A percentile compares a stretch with the other conserved stretches of the same genome.
These are phyloP conservation scores for Typhlichthys eigenmanni DNA, from an alignment of 2,797 vertebrate species.

Conservation along the genomic window DNA sequence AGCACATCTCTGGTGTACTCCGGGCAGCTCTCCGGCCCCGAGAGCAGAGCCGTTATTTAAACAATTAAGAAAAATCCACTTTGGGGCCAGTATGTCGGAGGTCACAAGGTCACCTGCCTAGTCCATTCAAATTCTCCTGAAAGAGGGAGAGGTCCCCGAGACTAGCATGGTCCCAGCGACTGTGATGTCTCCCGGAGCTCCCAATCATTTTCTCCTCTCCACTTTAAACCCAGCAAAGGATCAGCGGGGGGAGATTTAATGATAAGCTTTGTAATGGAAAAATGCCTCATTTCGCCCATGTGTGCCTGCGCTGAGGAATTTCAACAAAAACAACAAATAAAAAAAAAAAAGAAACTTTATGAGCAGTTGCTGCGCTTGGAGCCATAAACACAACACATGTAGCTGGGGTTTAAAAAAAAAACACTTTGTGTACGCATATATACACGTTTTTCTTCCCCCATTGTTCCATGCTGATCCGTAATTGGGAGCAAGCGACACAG, in stretches of 20 bases:
- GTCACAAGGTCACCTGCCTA: slow-evolving; percentile 53
- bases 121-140: slow-evolving; percentile 53
- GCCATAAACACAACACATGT: slow-evolving; percentile 66
- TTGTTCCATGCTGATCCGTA: slow-evolving; percentile 46
- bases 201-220: slow-evolving; percentile 73
- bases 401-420: neutral
- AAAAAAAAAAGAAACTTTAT: slow-evolving; percentile 51
- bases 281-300: slow-evolving; percentile 72
- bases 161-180: slow-evolving; percentile 56
- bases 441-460: slow-evolving; percentile 12
- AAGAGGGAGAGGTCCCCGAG: slow-evolving; percentile 61
- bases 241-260: slow-evolving; percentile 79
- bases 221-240: slow-evolving; percentile 74
- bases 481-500: slow-evolving; percentile 32
- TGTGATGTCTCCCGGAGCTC: slow-evolving; percentile 67
- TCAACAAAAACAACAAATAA: slow-evolving; percentile 31
- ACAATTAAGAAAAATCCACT: slow-evolving; percentile 5
- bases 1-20: slow-evolving; percentile 9
- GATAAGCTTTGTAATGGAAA: slow-evolving; percentile 82
- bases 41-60: slow-evolving; percentile 36
- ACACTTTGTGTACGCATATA: slow-evolving; percentile 26
- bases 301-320: slow-evolving; percentile 62
- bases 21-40: slow-evolving; percentile 46
- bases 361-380: slow-evolving; percentile 53
- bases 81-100: slow-evolving; percentile 47